Conservation (phyloP, 64 coral and sea anemone species). For the Platygyra sinensis region DNA sequence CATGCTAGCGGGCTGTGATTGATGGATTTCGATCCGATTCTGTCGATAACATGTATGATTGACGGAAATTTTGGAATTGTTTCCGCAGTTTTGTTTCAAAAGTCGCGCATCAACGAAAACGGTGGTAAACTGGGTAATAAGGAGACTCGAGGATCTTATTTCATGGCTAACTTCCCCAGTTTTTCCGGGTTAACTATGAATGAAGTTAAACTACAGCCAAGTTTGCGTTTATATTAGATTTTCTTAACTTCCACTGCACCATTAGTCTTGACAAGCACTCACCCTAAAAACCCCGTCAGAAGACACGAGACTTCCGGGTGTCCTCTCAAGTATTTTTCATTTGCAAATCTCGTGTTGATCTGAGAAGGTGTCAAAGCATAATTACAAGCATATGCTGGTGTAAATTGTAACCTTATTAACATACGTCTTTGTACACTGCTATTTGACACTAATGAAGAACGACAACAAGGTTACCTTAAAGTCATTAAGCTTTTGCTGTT, state of each 20-base stretch:
- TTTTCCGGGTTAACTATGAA: too few relatives aligned
- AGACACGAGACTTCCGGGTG: constrained; percentile 82
- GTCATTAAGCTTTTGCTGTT: constrained; percentile 68
- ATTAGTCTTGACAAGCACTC: background rate
- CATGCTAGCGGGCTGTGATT: too few relatives aligned
- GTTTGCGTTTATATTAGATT: too few relatives aligned
- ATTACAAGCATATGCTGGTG: background rate
- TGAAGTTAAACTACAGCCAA: too few relatives aligned
- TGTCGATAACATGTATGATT: too few relatives aligned
- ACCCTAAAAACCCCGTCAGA: constrained; percentile 79
- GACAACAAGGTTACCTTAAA: constrained; percentile 56
- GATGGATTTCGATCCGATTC: too few relatives aligned
- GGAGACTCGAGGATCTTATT: too few relatives aligned
- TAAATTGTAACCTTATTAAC: background rate
- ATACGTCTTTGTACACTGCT: background rate
- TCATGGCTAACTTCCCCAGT: too few relatives aligned
- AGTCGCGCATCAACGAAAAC: too few relatives aligned
- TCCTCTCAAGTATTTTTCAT: constrained; percentile 78
- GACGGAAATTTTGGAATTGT: too few relatives aligned
- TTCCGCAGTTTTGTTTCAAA: too few relatives aligned
- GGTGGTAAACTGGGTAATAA: too few relatives aligned
- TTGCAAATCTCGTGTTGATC: constrained; percentile 77
- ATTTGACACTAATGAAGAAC: background rate
- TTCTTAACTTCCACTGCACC: background rate
- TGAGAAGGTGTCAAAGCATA: background rate